Evolutionary conservation across 2,113 vertebrate species (phyloP).

Genomic region (Xenopus laevis): DNA sequence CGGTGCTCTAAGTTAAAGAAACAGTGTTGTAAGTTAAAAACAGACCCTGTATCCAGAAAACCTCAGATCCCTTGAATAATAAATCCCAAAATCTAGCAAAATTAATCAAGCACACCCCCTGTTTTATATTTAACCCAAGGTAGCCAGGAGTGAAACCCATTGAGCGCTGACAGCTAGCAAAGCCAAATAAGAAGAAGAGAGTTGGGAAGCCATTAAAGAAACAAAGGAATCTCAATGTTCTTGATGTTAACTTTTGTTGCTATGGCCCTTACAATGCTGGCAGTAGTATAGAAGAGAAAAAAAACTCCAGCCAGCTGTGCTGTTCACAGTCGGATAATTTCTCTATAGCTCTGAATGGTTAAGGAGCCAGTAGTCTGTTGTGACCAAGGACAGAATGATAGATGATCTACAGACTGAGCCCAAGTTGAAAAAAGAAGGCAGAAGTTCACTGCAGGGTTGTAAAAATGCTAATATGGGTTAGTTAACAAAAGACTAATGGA

Average conservation of each 20-base stretch:
- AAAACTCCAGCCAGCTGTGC: slow-evolving; percentile 79
- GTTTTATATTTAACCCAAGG: no score
- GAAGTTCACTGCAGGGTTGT: slow-evolving; percentile 77
- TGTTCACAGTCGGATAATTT: slow-evolving; percentile 73
- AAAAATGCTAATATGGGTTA: slow-evolving; percentile 78
- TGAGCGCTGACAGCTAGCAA: not conserved
- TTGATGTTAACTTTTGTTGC: slow-evolving; percentile 77
- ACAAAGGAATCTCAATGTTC: slow-evolving; percentile 70
- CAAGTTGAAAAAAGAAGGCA: slow-evolving; percentile 65
- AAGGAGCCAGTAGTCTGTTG: slow-evolving; percentile 72
- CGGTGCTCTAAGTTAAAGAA: no score
- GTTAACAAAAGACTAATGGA: slow-evolving; percentile 67
- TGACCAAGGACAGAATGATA: slow-evolving; percentile 78
- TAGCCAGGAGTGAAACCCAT: no score
- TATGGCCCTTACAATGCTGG: slow-evolving; percentile 72
- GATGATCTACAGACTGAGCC: slow-evolving; percentile 69
- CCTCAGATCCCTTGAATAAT: no score
- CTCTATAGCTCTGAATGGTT: slow-evolving; percentile 66
- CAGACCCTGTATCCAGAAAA: no score
- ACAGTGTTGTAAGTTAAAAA: no score
- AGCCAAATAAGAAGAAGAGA: slow-evolving; percentile 45
- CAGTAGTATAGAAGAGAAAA: slow-evolving; percentile 71
- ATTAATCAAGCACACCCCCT: no score
- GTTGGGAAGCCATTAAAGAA: slow-evolving; percentile 46
- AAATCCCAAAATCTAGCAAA: no score